Evolutionary conservation across 2,888 invertebrate genomes (phyloP), one percentile per base, ranked within the genome.

Genomic region (Malthinus seriepunctatus): DNA sequence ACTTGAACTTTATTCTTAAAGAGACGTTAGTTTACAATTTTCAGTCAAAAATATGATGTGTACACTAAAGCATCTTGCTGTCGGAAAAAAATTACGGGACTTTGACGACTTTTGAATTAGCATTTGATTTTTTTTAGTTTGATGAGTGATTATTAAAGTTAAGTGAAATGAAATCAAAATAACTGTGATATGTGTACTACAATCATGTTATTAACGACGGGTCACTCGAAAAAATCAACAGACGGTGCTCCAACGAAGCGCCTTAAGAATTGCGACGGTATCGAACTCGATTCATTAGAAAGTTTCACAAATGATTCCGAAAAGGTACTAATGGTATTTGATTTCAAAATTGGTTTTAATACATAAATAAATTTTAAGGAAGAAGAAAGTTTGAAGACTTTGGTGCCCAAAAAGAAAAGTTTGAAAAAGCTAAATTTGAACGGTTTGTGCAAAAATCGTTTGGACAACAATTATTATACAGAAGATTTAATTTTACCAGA

Each of bases 251-350:
- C 34, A 47, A 56, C 15, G 12, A 47, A 51, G n/a, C 15, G 23
- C 14, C 15, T 46, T 15, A 45, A 31, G 23, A 53, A 53, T 32
- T 52, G 73, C 45, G 72, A 72, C 52, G 72, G 64, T 57, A 78
- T 79, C 46, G 79, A 79, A 60, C 48, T 79, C 71, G 79, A 79
- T 65, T 79, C 79, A 4, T 70, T 79, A 63, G 79, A 79, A 51
- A 73, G 69, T 54, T 67, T 62, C 50, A 63, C 66, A 7, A 35
- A 49, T 11, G 49, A 56, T 8, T 44, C 52, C 8, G 49, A 56
- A 35, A 49, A 33, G 56, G 60, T 60, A 56, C 46, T 14, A 8
- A 15, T 35, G 6, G 6, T 14, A 10, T 23, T 1, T 34, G 7
- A 10, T 32, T 46, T 33, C 46, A 31, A 11, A 33, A 46, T 6